Base-by-base conservation (phyloP, 2,888 invertebrate species). In the Pristionchus arcanus region DNA sequence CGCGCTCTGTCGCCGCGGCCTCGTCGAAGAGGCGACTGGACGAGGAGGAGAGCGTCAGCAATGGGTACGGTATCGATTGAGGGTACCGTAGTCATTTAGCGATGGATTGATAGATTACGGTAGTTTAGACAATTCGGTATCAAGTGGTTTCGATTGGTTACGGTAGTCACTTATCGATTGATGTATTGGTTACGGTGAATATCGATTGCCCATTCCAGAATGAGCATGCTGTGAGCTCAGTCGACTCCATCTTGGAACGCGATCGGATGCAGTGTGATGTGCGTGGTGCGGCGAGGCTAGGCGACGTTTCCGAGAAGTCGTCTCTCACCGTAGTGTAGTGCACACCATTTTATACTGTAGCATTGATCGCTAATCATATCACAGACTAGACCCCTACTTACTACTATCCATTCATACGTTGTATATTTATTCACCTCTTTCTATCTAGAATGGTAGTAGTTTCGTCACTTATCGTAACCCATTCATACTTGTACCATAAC, bases 211-310 rank as follows among this genome's bases (percentile, higher is more conserved):
- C 19, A 4, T 87, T 87, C 37, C 87, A 87, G 87, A 68, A 87
- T 87, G 87, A 87, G 87, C 87, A 87, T 87, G 87, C 68, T 87
- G 87, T 87, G 87, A 87, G 87, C 81, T 81, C 81, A 74, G 37
- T 25, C 34, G 34, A 28, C 31, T 15, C 34, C 31, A 77, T 42
- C 77, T 77, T 42, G 77, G 77, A 77, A 19, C 77, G 53, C 77
- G 81, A 53, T 49, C 49, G 49, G 49, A 81, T 53, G 81, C n/a
- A 9, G 63, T 63, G 49, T 81, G 49, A 28, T 81, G 81, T 49
- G 28, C 81, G 28, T 28, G 49, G 49, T 42, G n/a, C 81, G 81
- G 49, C 81, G 81, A 81, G 28, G 4, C 49, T 81, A 53, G 81
- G 34, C 81, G 81, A 81, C 81, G 81, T 49, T 81, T 81, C n/a